Conservation (phyloP, 2,113 vertebrate species). For the Pandion haliaetus region DNA sequence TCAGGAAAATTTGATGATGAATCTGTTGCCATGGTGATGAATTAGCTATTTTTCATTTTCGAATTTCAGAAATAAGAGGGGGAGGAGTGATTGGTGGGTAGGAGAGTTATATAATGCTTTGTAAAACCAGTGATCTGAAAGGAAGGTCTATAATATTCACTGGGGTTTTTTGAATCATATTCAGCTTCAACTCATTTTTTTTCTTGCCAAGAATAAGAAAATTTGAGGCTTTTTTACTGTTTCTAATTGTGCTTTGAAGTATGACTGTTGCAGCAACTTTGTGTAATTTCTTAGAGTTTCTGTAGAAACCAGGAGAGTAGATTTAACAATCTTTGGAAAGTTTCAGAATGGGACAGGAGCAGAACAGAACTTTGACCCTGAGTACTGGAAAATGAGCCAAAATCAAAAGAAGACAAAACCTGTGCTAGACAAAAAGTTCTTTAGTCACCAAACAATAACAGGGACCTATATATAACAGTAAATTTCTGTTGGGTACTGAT, state of each 20-base stretch:
- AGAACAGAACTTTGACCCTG: not conserved
- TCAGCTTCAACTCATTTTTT: not conserved
- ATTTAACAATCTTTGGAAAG: not conserved
- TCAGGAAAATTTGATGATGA: not conserved
- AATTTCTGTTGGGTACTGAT: not conserved
- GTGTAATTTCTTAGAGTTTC: not conserved
- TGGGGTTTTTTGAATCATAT: accelerated
- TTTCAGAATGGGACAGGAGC: not conserved
- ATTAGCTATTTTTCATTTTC: not conserved
- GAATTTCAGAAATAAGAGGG: not conserved
- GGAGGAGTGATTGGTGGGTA: not conserved
- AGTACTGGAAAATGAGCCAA: not conserved
- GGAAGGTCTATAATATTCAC: not conserved
- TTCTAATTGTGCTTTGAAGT: not conserved
- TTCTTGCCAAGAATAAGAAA: not conserved
- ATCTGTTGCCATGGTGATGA: not conserved
- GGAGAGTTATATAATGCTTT: not conserved
- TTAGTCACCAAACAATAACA: not conserved
- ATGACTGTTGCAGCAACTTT: not conserved
- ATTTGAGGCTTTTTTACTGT: not conserved
- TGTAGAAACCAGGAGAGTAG: not conserved
- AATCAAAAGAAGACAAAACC: not conserved
- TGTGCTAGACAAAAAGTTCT: not conserved
- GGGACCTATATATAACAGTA: not conserved
- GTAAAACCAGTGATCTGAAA: not conserved